Base-by-base conservation (phyloP, 2,797 vertebrate species). In the Pelochelys cantorii region DNA sequence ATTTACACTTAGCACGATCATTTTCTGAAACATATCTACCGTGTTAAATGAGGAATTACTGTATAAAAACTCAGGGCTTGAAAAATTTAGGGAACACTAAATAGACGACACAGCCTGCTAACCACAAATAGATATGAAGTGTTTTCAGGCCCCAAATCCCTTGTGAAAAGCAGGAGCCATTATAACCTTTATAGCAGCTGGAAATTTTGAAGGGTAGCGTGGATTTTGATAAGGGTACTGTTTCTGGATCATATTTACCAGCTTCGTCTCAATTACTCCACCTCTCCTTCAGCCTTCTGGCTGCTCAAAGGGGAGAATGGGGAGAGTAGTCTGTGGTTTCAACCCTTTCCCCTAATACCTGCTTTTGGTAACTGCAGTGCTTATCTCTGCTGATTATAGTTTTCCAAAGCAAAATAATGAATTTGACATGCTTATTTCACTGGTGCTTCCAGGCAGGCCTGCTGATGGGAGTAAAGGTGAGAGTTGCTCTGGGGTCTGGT, bases 381-480 rank as follows among this genome's bases (percentile, higher is more conserved):
- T 27, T 37, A 3, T 56, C 25, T 0, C 0, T 85, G 60, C 17
- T 11, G 77, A 87, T 15, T 83, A 25, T 59, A 48, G 3, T 34
- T 84, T 88, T 77, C 34, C 87, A 15, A 92, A 92, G 6, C 65
- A 10, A 0, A 3, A 74, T 12, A 18, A 11, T 42, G 17, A 0
- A 1, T 0, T 0, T 92, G 31, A 85, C 86, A 56, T 86, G 14
- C 57, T 15, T 77, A 10, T 6, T 92, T 22, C 22, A 14, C 37
- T 90, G 8, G 34, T 79, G 3, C 84, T 7, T 48, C 25, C 27
- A 37, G 29, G 25, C 4, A 48, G 42, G 42, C 8, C 42, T 48
- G 42, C 42, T 48, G 42, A 48, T 48, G 42, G 42, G 42, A 48
- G 42, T 48, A 48, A 48, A 48, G 42, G 42, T 7, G 42, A 48